These are phyloP conservation scores for Malthinus seriepunctatus DNA, from an alignment of 2,888 invertebrate species.

Conservation along the genomic window DNA sequence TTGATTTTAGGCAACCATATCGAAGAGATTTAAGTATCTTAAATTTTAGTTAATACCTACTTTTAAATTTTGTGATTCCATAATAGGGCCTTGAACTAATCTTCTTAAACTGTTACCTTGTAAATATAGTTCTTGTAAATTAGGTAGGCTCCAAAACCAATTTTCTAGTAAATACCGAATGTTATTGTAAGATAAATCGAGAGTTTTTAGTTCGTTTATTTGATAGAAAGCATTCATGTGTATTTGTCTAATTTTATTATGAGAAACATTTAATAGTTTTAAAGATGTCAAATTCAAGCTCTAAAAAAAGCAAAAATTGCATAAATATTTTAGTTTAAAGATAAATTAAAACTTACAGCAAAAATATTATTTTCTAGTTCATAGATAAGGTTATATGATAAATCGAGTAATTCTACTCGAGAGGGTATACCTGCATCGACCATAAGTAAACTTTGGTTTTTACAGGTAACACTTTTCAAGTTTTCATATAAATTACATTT, in stretches of 20 bases:
- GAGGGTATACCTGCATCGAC: slow-evolving; percentile 63
- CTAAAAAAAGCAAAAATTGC: slow-evolving; percentile 48
- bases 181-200: slow-evolving; percentile 67
- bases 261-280: slow-evolving; percentile 59
- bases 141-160: slow-evolving; percentile 61
- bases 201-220: slow-evolving; percentile 55
- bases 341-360: slow-evolving; percentile 54
- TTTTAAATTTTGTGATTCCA: slow-evolving; percentile 60
- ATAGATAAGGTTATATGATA: slow-evolving; percentile 65
- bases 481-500: slow-evolving; percentile 59
- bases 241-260: slow-evolving; percentile 66
- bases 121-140: slow-evolving; percentile 60
- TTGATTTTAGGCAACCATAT: too few species aligned
- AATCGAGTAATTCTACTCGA: slow-evolving; percentile 63
- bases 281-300: slow-evolving; percentile 57
- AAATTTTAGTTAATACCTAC: slow-evolving; percentile 45
- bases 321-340: neutral
- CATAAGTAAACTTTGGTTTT: slow-evolving; percentile 62
- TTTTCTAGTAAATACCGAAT: slow-evolving; percentile 61
- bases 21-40: neutral
- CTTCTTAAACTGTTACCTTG: slow-evolving; percentile 65
- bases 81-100: slow-evolving; percentile 59
- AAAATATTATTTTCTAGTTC: slow-evolving; percentile 65
- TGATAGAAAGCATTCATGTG: slow-evolving; percentile 64
- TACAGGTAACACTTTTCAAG: slow-evolving; percentile 59